Conservation (phyloP, 2,888 invertebrate genomes). For the Drosophila mimetica region DNA sequence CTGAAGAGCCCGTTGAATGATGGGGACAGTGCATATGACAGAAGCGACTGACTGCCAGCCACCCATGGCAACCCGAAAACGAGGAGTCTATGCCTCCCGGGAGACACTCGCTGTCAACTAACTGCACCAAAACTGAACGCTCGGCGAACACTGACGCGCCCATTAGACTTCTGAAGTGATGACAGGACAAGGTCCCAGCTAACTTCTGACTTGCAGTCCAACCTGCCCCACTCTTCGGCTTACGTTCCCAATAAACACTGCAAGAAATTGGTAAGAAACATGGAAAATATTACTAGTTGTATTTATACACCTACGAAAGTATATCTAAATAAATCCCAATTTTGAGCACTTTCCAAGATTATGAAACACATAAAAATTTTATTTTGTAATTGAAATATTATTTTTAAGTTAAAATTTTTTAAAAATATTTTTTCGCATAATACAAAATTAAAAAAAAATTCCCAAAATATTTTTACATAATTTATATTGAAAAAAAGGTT, state of each 20-base stretch:
- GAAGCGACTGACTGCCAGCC: constrained; percentile 30
- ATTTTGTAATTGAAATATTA: not conserved
- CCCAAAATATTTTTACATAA: too few species aligned
- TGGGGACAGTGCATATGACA: constrained; percentile 56
- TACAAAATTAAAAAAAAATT: too few species aligned
- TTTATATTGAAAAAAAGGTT: too few species aligned
- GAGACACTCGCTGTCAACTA: constrained; percentile 43
- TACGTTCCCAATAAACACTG: constrained; percentile 6
- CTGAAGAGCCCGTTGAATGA: constrained; percentile 41
- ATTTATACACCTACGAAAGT: too few species aligned
- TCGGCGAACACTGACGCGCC: constrained; percentile 42
- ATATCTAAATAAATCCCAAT: too few species aligned
- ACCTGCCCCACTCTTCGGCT: constrained; percentile 14
- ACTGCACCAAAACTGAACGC: constrained; percentile 51
- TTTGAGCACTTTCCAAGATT: too few species aligned
- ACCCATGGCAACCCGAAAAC: constrained; percentile 7
- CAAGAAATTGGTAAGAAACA: not conserved
- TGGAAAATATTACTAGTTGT: too few species aligned
- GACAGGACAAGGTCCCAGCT: constrained; percentile 50
- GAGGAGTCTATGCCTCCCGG: not conserved
- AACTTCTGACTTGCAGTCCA: constrained; percentile 24
- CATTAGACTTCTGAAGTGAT: constrained; percentile 55
- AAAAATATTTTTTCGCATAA: too few species aligned
- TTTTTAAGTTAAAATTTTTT: too few species aligned
- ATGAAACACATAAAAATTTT: too few species aligned